phyloP scores from a whole-genome alignment of 1,140 invertebrate genomes.

The Xylocopa sonorina region DNA sequence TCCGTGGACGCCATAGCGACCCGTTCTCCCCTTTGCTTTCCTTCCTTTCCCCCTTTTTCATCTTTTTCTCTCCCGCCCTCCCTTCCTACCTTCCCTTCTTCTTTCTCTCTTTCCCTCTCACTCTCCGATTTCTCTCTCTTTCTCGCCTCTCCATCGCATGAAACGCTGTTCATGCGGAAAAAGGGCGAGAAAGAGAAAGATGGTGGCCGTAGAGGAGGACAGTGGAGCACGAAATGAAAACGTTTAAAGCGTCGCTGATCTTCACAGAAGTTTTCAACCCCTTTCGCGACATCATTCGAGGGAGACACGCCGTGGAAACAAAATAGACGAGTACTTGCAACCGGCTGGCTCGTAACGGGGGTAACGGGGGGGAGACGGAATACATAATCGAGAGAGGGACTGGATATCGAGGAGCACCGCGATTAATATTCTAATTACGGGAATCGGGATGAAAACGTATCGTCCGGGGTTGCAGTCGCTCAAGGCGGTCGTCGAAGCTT shows the following conservation, averaged over 20 bases:
- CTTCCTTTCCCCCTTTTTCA: slow-evolving; percentile 7
- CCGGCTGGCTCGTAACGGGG: background rate
- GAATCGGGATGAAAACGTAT: slow-evolving; percentile 33
- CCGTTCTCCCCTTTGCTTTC: slow-evolving; percentile 52
- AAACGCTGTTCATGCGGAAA: slow-evolving; percentile 35
- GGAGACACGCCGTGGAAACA: slow-evolving; percentile 28
- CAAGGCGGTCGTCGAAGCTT: background rate
- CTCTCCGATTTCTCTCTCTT: background rate
- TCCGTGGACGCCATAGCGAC: slow-evolving; percentile 76
- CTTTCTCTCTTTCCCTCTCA: background rate
- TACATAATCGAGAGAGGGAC: slow-evolving; percentile 27
- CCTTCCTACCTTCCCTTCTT: background rate
- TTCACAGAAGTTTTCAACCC: slow-evolving; percentile 57
- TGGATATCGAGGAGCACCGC: slow-evolving; percentile 7
- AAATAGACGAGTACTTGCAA: slow-evolving; percentile 15
- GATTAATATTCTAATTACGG: slow-evolving; percentile 53
- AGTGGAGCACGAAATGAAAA: slow-evolving; percentile 62
- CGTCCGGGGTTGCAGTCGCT: slow-evolving; percentile 10
- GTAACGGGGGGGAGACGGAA: slow-evolving; percentile 16
- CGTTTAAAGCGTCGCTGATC: slow-evolving; percentile 64
- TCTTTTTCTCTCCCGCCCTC: slow-evolving; percentile 21
- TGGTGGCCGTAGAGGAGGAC: background rate
- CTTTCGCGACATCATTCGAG: slow-evolving; percentile 44
- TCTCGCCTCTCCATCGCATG: background rate
- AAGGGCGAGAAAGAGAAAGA: slow-evolving; percentile 6